Conservation (phyloP, 2,797 vertebrate genomes). For the Glossophaga mutica region DNA sequence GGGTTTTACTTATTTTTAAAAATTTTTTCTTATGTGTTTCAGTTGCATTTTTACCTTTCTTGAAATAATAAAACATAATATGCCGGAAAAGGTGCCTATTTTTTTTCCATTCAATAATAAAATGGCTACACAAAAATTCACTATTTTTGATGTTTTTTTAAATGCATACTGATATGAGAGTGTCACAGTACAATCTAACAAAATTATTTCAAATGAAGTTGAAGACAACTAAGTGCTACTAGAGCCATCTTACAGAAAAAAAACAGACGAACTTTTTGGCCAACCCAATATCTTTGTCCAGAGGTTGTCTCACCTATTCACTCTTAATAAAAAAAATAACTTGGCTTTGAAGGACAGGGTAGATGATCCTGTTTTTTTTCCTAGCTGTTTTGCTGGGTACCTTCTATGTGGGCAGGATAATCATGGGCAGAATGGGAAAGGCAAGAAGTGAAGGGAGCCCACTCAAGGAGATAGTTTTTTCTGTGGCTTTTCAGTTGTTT, state of each 20-base stretch:
- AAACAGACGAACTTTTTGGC: not conserved
- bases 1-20: no score
- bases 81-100: not conserved
- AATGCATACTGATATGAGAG: not conserved
- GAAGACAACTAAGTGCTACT: not conserved
- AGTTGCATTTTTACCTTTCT: not conserved
- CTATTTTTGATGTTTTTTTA: not conserved
- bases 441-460: slow-evolving; percentile 41
- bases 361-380: slow-evolving; percentile 26
- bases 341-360: slow-evolving; percentile 62
- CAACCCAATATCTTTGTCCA: not conserved
- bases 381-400: slow-evolving; percentile 1
- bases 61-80: not conserved
- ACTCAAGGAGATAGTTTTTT: slow-evolving; percentile 37
- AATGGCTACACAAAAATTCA: not conserved
- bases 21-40: not conserved
- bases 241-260: not conserved
- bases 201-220: not conserved
- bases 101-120: not conserved
- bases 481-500: slow-evolving; percentile 57
- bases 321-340: slow-evolving; percentile 37
- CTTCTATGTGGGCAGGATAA: not conserved
- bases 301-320: slow-evolving; percentile 42
- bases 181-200: not conserved
- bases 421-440: not conserved